phyloP scores from a whole-genome alignment of 2,797 vertebrate genomes.

The Lithobates pipiens region DNA sequence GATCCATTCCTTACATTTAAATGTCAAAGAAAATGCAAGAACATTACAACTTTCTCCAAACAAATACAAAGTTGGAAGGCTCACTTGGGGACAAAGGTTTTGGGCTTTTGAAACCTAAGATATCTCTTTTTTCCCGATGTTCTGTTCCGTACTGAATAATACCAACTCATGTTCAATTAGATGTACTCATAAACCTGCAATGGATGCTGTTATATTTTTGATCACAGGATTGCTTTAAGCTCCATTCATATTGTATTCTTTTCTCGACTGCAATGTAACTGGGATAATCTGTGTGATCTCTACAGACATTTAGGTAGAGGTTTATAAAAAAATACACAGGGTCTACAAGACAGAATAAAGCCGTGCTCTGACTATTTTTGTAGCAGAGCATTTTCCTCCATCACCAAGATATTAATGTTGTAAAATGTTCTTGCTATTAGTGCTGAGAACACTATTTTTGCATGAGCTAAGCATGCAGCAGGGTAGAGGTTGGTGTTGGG shows the following conservation, averaged over 20 bases:
- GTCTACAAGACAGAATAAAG: not conserved
- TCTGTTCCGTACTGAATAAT: conserved; percentile 27
- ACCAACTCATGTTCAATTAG: conserved; percentile 4
- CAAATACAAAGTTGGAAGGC: not conserved
- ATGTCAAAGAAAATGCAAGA: conserved; percentile 29
- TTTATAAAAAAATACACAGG: not conserved
- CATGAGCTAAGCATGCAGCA: not conserved
- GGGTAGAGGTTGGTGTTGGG: not conserved
- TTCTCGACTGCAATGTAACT: conserved; percentile 16
- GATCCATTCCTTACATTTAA: conserved; percentile 13
- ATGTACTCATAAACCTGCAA: conserved; percentile 41
- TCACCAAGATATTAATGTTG: not conserved
- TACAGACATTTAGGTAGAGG: not conserved
- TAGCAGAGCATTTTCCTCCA: too few relatives aligned
- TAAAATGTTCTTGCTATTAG: not conserved
- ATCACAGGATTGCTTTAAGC: conserved; percentile 18
- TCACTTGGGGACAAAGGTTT: conserved; percentile 15
- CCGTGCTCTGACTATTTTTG: not conserved
- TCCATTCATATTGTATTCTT: conserved; percentile 27
- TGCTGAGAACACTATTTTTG: too few relatives aligned
- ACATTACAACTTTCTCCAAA: conserved; percentile 5
- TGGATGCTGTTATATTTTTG: conserved; percentile 48
- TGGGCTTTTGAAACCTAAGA: conserved; percentile 21
- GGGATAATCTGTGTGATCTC: conserved; percentile 8
- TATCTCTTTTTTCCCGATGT: conserved; percentile 29